Percentiles rank a stretch among this genome's conserved stretches.
Conservation (phyloP, 2,797 vertebrate species). For the Lemur catta region DNA sequence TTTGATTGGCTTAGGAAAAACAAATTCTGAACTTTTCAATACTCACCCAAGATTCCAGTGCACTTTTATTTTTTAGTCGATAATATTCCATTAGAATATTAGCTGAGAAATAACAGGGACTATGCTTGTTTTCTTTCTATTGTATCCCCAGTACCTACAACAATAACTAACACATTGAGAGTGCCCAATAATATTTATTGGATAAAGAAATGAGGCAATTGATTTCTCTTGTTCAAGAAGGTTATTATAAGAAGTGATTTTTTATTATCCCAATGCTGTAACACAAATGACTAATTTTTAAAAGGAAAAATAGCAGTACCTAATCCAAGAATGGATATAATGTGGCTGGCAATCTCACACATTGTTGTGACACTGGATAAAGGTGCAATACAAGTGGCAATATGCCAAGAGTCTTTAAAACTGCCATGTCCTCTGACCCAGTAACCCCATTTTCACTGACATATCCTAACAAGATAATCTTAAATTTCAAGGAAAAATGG, state of each 20-base stretch:
- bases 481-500: not conserved
- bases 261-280: not conserved
- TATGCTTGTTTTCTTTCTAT: not conserved
- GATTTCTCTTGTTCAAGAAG: not conserved
- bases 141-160: not conserved
- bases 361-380: not conserved
- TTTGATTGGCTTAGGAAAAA: not conserved
- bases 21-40: not conserved
- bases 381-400: not conserved
- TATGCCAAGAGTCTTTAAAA: not conserved
- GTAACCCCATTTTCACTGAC: not conserved
- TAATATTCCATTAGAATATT: not conserved
- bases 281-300: not conserved
- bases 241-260: not conserved
- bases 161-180: not conserved
- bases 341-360: not conserved
- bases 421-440: rapidly evolving
- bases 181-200: not conserved
- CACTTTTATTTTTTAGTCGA: not conserved
- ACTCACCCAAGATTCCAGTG: not conserved
- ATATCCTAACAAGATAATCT: not conserved
- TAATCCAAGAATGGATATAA: not conserved
- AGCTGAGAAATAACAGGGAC: not conserved
- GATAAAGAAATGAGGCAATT: not conserved
- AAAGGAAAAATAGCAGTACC: not conserved